A percentile compares a stretch with the other conserved stretches of the same genome.
Conservation (phyloP, 2,113 vertebrate genomes). For the Lutjanus erythropterus region DNA sequence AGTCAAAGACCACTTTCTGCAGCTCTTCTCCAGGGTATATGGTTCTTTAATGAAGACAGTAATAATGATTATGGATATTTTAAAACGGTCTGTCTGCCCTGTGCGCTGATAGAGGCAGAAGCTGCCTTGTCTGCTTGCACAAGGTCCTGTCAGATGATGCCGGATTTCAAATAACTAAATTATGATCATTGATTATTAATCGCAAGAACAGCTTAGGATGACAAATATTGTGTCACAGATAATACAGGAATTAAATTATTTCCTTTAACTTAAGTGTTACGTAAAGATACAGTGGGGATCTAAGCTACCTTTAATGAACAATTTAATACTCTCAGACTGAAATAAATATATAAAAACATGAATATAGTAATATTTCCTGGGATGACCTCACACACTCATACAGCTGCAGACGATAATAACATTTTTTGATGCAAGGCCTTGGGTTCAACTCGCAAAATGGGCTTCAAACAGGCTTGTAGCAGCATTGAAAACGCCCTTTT, state of each 20-base stretch:
- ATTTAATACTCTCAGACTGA: background rate
- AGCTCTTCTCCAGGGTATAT: conserved; percentile 77
- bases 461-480: conserved; percentile 29
- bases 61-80: conserved; percentile 81
- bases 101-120: conserved; percentile 46
- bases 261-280: background rate
- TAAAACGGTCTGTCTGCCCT: conserved; percentile 67
- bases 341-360: background rate
- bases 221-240: conserved; percentile 41
- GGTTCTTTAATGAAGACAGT: conserved; percentile 82
- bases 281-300: background rate
- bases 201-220: conserved; percentile 33
- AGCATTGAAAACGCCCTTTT: conserved; percentile 5
- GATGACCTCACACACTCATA: conserved; percentile 15
- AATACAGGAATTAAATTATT: conserved; percentile 17
- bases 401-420: conserved; percentile 5
- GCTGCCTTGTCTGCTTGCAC: conserved; percentile 23
- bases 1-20: conserved; percentile 77
- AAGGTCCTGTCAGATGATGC: conserved; percentile 27
- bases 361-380: conserved; percentile 3
- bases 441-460: conserved; percentile 41
- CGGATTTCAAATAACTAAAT: conserved; percentile 31
- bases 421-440: conserved; percentile 37
- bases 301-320: conserved; percentile 2
- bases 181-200: conserved; percentile 47